A percentile compares a stretch with the other conserved stretches of the same genome.
phyloP scores from a whole-genome alignment of 1,140 invertebrate species.

The Pygmarrhopalites habei region DNA sequence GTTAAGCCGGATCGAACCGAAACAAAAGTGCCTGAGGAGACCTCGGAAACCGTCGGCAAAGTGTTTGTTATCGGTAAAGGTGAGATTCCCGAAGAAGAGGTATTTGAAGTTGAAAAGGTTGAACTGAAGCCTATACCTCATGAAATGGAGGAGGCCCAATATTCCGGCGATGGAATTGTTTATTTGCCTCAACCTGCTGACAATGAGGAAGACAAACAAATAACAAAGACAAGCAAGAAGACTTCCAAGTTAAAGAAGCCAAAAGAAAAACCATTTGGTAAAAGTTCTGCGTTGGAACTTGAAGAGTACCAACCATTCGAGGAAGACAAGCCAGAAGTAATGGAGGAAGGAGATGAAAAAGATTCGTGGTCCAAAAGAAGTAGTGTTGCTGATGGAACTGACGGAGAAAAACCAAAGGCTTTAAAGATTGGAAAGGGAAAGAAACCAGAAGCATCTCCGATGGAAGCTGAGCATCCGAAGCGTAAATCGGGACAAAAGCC shows the following conservation, averaged over 20 bases:
- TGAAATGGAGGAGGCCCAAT: background rate
- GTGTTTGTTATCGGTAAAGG: too few species aligned
- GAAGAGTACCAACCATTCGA: background rate
- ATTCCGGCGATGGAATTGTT: background rate
- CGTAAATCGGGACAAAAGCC: background rate
- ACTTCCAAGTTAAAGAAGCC: background rate
- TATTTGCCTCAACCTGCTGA: background rate
- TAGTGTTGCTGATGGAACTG: background rate
- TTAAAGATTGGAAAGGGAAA: background rate
- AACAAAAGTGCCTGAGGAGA: too few species aligned
- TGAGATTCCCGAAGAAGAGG: too few species aligned
- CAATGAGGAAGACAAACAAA: background rate
- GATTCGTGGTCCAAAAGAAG: constrained; percentile 1
- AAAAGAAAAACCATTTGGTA: background rate
- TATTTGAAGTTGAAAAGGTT: too few species aligned
- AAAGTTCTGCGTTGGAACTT: background rate
- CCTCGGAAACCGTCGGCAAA: too few species aligned
- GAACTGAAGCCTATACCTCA: background rate
- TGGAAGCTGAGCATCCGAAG: background rate
- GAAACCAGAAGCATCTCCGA: background rate
- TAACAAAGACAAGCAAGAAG: background rate
- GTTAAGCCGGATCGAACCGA: too few species aligned
- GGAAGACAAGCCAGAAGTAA: background rate
- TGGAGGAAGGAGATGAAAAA: background rate
- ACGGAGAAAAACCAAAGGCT: background rate